Evolutionary conservation across 2,113 vertebrate genomes (phyloP).

Genomic region (Nothobranchius furzeri): DNA sequence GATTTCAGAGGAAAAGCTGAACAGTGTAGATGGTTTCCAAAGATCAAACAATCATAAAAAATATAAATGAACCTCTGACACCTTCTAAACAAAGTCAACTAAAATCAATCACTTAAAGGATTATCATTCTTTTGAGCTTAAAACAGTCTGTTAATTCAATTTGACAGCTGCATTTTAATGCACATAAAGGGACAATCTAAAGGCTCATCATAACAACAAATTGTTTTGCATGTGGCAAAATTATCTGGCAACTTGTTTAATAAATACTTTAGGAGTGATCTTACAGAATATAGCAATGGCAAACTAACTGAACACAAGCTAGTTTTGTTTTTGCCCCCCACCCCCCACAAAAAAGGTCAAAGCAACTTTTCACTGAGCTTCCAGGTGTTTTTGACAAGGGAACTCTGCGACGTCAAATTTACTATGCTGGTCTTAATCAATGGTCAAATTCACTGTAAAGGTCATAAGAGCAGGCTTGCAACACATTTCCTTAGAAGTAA

Average conservation of each 20-base stretch:
- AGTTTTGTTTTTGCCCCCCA: not conserved
- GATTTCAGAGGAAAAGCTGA: not conserved
- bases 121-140: not conserved
- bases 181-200: not conserved
- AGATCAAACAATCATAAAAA: not conserved
- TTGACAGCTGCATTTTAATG: constrained; percentile 1
- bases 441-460: not conserved
- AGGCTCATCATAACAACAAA: constrained; percentile 1
- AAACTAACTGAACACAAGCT: constrained; percentile 23
- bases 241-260: constrained; percentile 6
- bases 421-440: not conserved
- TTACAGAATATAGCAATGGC: constrained; percentile 16
- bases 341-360: constrained; percentile 10
- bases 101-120: not conserved
- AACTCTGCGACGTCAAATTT: not conserved
- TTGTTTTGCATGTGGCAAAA: not conserved
- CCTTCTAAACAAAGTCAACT: not conserved
- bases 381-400: not conserved
- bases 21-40: not conserved
- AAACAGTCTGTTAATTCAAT: not conserved
- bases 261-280: constrained; percentile 8
- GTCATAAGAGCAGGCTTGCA: constrained; percentile 2
- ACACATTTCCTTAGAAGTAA: constrained; percentile 8
- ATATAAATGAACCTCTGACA: not conserved
- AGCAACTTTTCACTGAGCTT: constrained; percentile 30